Conservation (phyloP, 2,888 invertebrate species). For the Pachliopta kotzebuea region DNA sequence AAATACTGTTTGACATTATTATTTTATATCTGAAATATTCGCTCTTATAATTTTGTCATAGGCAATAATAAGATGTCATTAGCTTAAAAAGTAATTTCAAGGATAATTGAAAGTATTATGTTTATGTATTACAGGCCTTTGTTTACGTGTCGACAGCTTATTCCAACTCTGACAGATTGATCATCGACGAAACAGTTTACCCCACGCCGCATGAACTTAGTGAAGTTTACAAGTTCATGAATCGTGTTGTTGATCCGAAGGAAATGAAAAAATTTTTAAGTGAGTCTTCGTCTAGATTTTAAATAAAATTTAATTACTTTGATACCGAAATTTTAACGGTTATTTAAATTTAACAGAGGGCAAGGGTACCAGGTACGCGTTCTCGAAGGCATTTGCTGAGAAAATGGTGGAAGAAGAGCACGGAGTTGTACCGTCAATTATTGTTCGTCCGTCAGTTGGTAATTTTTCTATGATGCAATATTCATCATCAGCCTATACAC, state of each 20-base stretch:
- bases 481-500: no score
- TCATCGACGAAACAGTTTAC: conserved; percentile 37
- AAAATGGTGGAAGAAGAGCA: conserved; percentile 38
- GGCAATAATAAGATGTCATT: no score
- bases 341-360: conserved; percentile 38
- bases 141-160: conserved; percentile 40
- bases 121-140: conserved; percentile 33
- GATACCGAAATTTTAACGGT: background rate
- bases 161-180: conserved; percentile 33
- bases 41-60: no score
- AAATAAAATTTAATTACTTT: background rate
- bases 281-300: conserved; percentile 30
- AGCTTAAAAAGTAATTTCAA: no score
- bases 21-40: no score
- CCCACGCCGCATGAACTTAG: conserved; percentile 34
- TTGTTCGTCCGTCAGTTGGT: conserved; percentile 58
- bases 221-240: conserved; percentile 36
- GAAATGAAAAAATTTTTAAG: conserved; percentile 38
- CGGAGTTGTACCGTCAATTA: conserved; percentile 45
- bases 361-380: conserved; percentile 48
- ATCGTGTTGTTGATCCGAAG: conserved; percentile 19
- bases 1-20: no score
- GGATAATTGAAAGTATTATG: no score
- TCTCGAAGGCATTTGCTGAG: conserved; percentile 51
- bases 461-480: conserved; percentile 28